Evolutionary conservation across 2,888 invertebrate genomes (phyloP), one percentile per base, ranked within the genome.

Genomic region (Trissolcus japonicus): DNA sequence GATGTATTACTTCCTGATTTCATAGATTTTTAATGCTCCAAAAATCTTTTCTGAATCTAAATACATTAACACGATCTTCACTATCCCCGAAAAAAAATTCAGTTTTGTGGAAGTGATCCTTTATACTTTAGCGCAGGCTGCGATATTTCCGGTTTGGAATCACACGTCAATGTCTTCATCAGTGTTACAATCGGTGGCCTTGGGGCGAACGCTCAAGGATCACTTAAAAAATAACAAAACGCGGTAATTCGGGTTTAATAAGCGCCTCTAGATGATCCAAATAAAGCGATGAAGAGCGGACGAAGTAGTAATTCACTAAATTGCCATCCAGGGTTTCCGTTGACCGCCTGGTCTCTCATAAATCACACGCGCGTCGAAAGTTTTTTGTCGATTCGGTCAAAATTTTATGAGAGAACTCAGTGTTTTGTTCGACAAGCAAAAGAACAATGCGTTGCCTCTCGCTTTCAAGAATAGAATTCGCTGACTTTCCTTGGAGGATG

Each of bases 141-240:
- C 17, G 16, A 29, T 35, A 56, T 71, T 62, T 71, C 63, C 63
- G 43, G 55, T 63, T 53, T 43, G 55, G 43, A 74, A 65, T 73
- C 73, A 62, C 61, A 53, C 62, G 46, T 57, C 72, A 63, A 76
- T 68, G 68, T 79, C 79, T 76, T 78, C 75, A 73, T 76, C 60
- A 76, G 56, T 56, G 43, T 17, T 55, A 59, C 16, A 40, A 19
- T 43, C 57, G 48, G 41, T 67, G 73, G 69, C 76, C 73, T 79
- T 79, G 75, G 17, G 25, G 61, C 63, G 41, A 62, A 59, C 63
- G 55, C 57, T 66, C 61, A 55, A 65, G 73, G 69, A 67, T 66
- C 73, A 66, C 66, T 76, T 66, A 67, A 51, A 76, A 61, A 57
- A 66, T 66, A 71, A 69, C 76, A 61, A 56, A 57, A 61, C 25